Evolutionary conservation across 1,140 invertebrate species (phyloP).

Genomic region (Cotesia typhae): DNA sequence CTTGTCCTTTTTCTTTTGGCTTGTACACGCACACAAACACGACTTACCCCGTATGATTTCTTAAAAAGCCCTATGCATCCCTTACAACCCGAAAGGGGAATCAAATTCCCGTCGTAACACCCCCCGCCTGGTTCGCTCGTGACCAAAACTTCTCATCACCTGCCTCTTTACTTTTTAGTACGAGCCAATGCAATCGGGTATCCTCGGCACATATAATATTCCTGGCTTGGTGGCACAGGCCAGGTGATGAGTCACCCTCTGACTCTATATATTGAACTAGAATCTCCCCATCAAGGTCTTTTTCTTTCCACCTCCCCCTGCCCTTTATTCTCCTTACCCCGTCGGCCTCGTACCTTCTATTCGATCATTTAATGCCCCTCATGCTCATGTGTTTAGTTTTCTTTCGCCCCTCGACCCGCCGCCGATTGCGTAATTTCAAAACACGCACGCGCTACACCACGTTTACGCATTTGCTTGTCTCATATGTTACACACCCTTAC

Average conservation of each 20-base stretch:
- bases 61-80: constrained; percentile 12
- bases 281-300: constrained; percentile 35
- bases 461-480: constrained; percentile 20
- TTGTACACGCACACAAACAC: neutral
- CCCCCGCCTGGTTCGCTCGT: constrained; percentile 28
- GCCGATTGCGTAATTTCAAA: constrained; percentile 44
- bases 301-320: constrained; percentile 20
- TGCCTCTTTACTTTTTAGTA: constrained; percentile 46
- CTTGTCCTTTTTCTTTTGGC: neutral
- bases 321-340: neutral
- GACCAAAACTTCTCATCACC: constrained; percentile 51
- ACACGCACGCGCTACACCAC: constrained; percentile 37
- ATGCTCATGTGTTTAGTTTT: too few species aligned
- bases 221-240: constrained; percentile 45
- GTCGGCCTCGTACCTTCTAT: neutral
- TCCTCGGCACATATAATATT: constrained; percentile 17
- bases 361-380: too few species aligned
- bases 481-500: neutral
- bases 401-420: neutral
- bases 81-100: constrained; percentile 33
- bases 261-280: constrained; percentile 5
- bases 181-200: constrained; percentile 32
- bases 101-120: constrained; percentile 27
- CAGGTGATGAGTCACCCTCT: constrained; percentile 64
- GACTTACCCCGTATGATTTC: too few species aligned